Conservation (phyloP, 2,888 invertebrate genomes). For the Griposia aprilina region DNA sequence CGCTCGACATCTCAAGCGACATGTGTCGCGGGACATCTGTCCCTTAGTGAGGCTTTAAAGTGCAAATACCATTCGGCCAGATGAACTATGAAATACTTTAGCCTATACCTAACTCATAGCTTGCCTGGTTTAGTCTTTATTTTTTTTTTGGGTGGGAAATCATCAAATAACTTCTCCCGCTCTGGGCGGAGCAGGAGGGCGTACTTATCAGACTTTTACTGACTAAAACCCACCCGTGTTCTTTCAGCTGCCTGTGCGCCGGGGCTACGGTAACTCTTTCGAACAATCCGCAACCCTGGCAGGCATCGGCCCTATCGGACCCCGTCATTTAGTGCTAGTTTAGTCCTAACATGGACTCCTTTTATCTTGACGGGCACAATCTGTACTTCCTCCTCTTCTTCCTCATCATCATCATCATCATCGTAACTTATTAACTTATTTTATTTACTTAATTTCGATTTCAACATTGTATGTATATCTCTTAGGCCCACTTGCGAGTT, state of each 20-base stretch:
- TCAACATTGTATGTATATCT: conserved; percentile 14
- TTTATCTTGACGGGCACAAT: background rate
- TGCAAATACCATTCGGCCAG: background rate
- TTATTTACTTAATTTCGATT: conserved; percentile 31
- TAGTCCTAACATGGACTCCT: background rate
- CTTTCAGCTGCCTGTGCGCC: too few species aligned
- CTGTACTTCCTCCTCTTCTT: background rate
- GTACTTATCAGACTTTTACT: too few species aligned
- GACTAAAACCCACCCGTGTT: too few species aligned
- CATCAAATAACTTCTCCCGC: too few species aligned
- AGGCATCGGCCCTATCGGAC: too few species aligned
- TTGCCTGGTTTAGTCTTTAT: background rate
- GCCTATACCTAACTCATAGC: background rate
- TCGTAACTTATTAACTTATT: background rate
- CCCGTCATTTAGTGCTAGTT: too few species aligned
- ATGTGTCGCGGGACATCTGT: background rate
- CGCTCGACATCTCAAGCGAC: background rate
- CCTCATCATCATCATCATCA: background rate
- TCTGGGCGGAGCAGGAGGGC: too few species aligned
- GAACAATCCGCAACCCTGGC: too few species aligned
- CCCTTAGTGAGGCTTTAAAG: background rate
- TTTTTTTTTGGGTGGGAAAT: too few species aligned
- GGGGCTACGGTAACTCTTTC: too few species aligned
- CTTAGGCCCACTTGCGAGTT: too few species aligned
- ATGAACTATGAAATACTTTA: background rate